Evolutionary conservation across 2,888 invertebrate species (phyloP), one percentile per base, ranked within the genome.

Genomic region (Dicranocentrus wangi): DNA sequence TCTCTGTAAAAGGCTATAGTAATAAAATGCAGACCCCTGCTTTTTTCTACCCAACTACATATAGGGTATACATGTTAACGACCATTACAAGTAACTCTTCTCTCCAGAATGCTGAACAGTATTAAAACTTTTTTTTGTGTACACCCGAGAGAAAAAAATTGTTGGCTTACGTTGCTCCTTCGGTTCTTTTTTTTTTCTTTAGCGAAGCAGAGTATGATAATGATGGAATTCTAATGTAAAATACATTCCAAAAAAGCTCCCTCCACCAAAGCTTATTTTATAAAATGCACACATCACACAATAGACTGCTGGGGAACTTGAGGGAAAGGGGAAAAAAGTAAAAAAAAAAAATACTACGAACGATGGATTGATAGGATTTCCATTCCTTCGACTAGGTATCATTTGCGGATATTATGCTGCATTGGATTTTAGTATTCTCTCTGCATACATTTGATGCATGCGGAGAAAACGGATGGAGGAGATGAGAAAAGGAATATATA

Each of bases 321-420:
- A n/a, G n/a, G n/a, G n/a, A 77, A 77, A 60, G 61, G 69, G 77
- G 77, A 77, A 69, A 15, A 69, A 69, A 43, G 60, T 60, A 55
- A 63, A 66, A 63, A 58, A 32, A n/a, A 3, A 13, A 19, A 19
- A 23, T 27, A 23, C 17, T 23, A 19, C 17, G 43, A 28, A 23
- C 21, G 61, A 68, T 51, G 77, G 77, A 77, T 77, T 77, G 77
- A 77, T 69, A 69, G 77, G 69, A 77, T 77, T 77, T 69, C 60
- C 76, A 76, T 76, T 68, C 68, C 60, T 55, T 47, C 47, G 47
- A 47, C 25, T 71, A 61, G 47, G 42, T 15, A 61, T 47, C 53
- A 47, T 75, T 66, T 66, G 58, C 13, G 66, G 75, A 68, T 51
- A 55, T 23, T 55, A 17, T 77, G 68, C 77, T 77, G 69, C 77